phyloP scores from a whole-genome alignment of 2,113 vertebrate genomes.

The Seriola rivoliana region DNA sequence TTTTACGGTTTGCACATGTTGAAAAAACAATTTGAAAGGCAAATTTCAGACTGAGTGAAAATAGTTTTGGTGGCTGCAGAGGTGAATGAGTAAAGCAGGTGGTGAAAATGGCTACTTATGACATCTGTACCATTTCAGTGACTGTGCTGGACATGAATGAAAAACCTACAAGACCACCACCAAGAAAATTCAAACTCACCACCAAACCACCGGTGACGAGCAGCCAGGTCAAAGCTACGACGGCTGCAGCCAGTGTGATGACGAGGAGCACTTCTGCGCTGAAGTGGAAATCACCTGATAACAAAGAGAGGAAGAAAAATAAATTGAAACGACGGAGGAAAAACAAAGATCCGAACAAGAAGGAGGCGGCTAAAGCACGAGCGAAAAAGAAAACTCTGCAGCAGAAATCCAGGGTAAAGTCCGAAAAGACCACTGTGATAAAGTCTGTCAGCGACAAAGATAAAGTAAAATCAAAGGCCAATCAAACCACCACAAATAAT shows the following conservation, averaged over 20 bases:
- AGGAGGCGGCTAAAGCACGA: constrained; percentile 17
- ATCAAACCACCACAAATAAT: background rate
- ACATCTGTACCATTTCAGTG: constrained; percentile 71
- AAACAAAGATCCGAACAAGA: constrained; percentile 39
- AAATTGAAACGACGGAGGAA: constrained; percentile 37
- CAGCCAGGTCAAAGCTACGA: constrained; percentile 17
- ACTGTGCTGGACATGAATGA: constrained; percentile 74
- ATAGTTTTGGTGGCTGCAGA: background rate
- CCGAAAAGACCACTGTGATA: background rate
- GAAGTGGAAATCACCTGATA: constrained; percentile 32
- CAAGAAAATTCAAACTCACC: constrained; percentile 69
- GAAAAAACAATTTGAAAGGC: background rate
- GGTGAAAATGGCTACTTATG: constrained; percentile 31
- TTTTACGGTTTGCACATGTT: constrained; percentile 6
- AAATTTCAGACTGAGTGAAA: constrained; percentile 9
- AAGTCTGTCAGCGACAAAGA: background rate
- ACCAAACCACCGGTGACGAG: constrained; percentile 61
- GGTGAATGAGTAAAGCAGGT: background rate
- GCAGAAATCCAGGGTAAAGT: constrained; percentile 7
- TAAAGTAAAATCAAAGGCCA: constrained; percentile 34
- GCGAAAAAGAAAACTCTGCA: constrained; percentile 34
- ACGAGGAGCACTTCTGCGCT: background rate
- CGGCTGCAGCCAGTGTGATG: background rate
- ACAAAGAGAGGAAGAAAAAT: constrained; percentile 21
- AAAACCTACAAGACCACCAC: constrained; percentile 81